These are phyloP conservation scores for Onychomys arenicola DNA, from an alignment of 2,797 vertebrate species.

Conservation along the genomic window DNA sequence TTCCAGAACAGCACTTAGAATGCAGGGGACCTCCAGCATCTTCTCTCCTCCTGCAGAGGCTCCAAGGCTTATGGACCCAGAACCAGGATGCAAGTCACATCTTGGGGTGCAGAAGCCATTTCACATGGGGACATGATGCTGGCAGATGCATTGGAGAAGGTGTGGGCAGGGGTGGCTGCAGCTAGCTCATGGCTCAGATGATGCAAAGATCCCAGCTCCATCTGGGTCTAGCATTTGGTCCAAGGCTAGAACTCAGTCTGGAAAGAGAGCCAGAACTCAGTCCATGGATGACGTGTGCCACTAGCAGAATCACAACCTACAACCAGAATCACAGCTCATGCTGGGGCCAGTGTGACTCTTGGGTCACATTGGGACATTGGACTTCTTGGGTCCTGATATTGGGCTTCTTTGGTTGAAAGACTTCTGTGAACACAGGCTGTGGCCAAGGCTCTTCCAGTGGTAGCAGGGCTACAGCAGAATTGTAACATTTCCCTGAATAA, in stretches of 20 bases:
- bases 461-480: not conserved
- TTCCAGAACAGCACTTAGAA: not conserved
- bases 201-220: rapidly evolving
- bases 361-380: not conserved
- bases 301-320: not conserved
- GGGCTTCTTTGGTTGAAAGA: not conserved
- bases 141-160: not conserved
- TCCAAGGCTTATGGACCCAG: rapidly evolving
- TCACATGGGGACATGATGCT: too few species aligned
- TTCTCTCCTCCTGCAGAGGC: not conserved
- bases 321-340: not conserved
- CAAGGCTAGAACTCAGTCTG: not conserved
- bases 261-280: not conserved
- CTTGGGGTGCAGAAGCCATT: not conserved
- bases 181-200: not conserved
- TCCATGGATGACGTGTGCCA: too few species aligned
- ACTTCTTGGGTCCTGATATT: not conserved
- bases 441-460: too few species aligned
- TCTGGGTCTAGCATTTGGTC: too few species aligned
- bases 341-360: not conserved
- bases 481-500: too few species aligned
- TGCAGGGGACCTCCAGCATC: not conserved
- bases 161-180: not conserved
- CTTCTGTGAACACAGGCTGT: not conserved
- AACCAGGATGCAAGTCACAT: not conserved